Evolutionary conservation across 2,797 vertebrate species (phyloP).

Genomic region (Hypotaenidia philippensis): DNA sequence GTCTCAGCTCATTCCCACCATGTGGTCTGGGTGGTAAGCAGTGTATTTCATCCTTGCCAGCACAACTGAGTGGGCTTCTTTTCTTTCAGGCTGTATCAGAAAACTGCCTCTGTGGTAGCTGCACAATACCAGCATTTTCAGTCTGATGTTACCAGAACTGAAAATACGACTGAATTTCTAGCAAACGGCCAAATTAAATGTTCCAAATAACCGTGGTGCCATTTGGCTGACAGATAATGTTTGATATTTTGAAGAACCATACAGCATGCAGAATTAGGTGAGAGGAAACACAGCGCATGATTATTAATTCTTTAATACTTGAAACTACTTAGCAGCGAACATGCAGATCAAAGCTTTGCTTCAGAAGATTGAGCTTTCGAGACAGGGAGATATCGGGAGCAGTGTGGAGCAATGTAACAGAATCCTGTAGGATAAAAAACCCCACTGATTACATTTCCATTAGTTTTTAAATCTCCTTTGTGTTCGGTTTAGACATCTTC

Average conservation of each 20-base stretch:
- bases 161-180: slow-evolving; percentile 5
- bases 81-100: neutral
- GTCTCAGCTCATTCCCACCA: neutral
- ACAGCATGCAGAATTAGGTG: neutral
- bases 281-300: slow-evolving; percentile 10
- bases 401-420: neutral
- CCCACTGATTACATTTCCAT: slow-evolving; percentile 22
- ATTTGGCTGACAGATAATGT: slow-evolving; percentile 37
- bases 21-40: neutral
- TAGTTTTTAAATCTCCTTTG: slow-evolving; percentile 42
- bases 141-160: neutral
- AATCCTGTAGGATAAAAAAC: neutral
- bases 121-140: neutral
- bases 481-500: slow-evolving; percentile 18
- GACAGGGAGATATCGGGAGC: neutral
- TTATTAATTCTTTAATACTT: slow-evolving; percentile 66
- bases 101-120: neutral
- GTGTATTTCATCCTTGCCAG: neutral
- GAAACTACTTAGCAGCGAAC: slow-evolving; percentile 38
- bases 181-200: slow-evolving; percentile 22
- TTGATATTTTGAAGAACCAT: slow-evolving; percentile 24
- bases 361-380: slow-evolving; percentile 35
- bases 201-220: slow-evolving; percentile 13
- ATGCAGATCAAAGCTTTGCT: slow-evolving; percentile 68
- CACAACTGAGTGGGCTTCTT: neutral